These are phyloP conservation scores for Epinephelus awoara DNA, from an alignment of 2,797 vertebrate species.

Conservation along the genomic window DNA sequence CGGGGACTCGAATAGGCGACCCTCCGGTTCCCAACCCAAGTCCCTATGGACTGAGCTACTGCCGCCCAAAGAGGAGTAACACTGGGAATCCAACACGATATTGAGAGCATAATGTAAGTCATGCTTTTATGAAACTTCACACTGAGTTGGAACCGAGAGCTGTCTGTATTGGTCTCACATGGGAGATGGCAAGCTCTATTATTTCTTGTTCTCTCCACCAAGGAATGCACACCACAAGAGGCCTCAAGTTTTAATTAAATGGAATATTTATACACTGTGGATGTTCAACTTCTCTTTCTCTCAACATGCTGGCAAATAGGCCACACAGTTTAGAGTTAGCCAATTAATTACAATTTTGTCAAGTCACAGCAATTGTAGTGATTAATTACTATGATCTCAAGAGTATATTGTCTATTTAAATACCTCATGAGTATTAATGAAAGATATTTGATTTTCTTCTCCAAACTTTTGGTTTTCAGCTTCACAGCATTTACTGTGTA, in stretches of 20 bases:
- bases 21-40: too few species aligned
- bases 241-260: conserved; percentile 82
- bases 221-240: conserved; percentile 66
- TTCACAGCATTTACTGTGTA: neutral
- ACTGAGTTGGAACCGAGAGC: conserved; percentile 51
- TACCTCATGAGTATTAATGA: conserved; percentile 23
- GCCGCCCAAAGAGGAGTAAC: conserved; percentile 5
- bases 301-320: conserved; percentile 81
- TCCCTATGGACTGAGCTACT: too few species aligned
- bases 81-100: conserved; percentile 26
- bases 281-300: conserved; percentile 68
- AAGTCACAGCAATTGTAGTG: conserved; percentile 75
- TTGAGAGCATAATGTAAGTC: conserved; percentile 31
- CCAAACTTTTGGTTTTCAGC: neutral
- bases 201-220: conserved; percentile 59
- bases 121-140: conserved; percentile 57
- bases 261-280: conserved; percentile 72
- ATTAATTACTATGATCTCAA: conserved; percentile 65
- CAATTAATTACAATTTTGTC: conserved; percentile 83
- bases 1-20: too few species aligned
- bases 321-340: conserved; percentile 74
- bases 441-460: conserved; percentile 4
- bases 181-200: conserved; percentile 63
- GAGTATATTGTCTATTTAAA: conserved; percentile 61
- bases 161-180: conserved; percentile 68